These are phyloP conservation scores for Listronotus bonariensis DNA, from an alignment of 1,140 invertebrate genomes.

Conservation along the genomic window DNA sequence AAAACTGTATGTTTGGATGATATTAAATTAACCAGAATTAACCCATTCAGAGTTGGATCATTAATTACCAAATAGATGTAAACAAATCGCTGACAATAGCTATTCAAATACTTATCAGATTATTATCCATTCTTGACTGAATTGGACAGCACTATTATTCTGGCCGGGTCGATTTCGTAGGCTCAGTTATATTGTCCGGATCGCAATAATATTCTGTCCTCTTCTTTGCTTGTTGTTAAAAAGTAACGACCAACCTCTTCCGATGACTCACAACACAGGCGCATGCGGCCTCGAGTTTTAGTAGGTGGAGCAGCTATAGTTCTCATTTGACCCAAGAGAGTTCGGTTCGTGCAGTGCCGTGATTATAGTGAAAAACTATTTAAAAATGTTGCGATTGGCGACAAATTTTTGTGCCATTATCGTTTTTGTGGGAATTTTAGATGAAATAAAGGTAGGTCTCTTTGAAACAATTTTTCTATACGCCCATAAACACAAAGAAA, in stretches of 20 bases:
- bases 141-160: too few species aligned
- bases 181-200: slow-evolving; percentile 2
- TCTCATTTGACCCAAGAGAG: slow-evolving; percentile 48
- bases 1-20: too few species aligned
- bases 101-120: too few species aligned
- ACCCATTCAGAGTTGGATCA: too few species aligned
- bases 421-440: slow-evolving; percentile 44
- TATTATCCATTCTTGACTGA: too few species aligned
- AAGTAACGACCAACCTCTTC: slow-evolving; percentile 13
- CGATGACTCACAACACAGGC: slow-evolving; percentile 41
- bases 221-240: not conserved
- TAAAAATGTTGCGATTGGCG: slow-evolving; percentile 49
- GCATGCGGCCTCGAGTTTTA: slow-evolving; percentile 44
- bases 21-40: too few species aligned
- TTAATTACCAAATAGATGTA: too few species aligned
- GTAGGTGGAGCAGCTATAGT: slow-evolving; percentile 52
- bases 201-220: slow-evolving; percentile 6
- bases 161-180: slow-evolving; percentile 13
- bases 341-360: slow-evolving; percentile 44
- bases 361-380: slow-evolving; percentile 41
- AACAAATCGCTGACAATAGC: too few species aligned
- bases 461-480: slow-evolving; percentile 11
- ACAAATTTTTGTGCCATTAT: slow-evolving; percentile 44
- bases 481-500: slow-evolving; percentile 24
- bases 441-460: slow-evolving; percentile 44